Conservation (phyloP, 2,888 invertebrate species). For the Papilio elwesi region DNA sequence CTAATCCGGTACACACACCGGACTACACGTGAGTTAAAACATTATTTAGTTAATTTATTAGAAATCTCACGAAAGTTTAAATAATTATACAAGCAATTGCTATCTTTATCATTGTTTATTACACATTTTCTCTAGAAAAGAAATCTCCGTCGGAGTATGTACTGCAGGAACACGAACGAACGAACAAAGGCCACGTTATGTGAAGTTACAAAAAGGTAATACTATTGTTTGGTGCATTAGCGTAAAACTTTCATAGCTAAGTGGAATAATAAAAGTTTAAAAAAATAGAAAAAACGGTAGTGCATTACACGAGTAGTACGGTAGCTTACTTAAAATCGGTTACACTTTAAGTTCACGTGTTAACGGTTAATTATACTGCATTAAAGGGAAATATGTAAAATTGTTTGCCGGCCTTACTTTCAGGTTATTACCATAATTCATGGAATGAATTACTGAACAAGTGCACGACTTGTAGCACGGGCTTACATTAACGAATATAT, state of each 20-base stretch:
- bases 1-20: too few species aligned
- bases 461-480: conserved; percentile 45
- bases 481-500: conserved; percentile 19
- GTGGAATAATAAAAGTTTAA: conserved; percentile 13
- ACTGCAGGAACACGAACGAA: too few species aligned
- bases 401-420: conserved; percentile 45
- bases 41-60: too few species aligned
- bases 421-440: conserved; percentile 57
- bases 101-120: too few species aligned
- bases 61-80: too few species aligned
- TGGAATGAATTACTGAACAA: conserved; percentile 59
- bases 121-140: too few species aligned
- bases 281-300: neutral
- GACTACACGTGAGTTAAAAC: too few species aligned
- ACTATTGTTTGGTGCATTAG: conserved; percentile 2
- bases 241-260: conserved; percentile 10
- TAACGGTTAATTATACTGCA: conserved; percentile 45
- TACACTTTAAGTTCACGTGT: conserved; percentile 43
- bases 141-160: neutral
- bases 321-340: conserved; percentile 30
- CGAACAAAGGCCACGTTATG: neutral
- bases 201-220: neutral
- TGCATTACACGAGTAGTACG: conserved; percentile 21
- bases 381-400: conserved; percentile 40
- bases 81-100: too few species aligned